A percentile compares a stretch with the other conserved stretches of the same genome.
Evolutionary conservation across 2,797 vertebrate species (phyloP).

Genomic region (Apogon talboti): DNA sequence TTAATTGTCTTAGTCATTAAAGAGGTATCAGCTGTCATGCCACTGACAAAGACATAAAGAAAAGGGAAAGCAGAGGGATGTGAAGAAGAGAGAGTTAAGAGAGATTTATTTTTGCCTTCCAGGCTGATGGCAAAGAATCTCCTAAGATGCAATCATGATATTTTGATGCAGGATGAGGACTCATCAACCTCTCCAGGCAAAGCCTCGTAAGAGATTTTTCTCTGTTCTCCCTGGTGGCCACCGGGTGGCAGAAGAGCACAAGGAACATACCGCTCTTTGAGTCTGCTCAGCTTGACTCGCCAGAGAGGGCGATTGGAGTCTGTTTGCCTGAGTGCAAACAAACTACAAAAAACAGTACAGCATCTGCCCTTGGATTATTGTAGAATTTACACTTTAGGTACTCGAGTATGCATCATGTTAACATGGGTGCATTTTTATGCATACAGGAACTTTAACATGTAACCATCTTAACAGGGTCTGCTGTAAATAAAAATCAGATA

Average conservation of each 20-base stretch:
- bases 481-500: too few relatives aligned
- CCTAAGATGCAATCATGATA: conserved; percentile 78
- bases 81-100: conserved; percentile 65
- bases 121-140: conserved; percentile 74
- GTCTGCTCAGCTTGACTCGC: conserved; percentile 40
- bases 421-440: conserved; percentile 38
- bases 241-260: conserved; percentile 87
- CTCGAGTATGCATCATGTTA: conserved; percentile 49
- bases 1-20: conserved; percentile 84
- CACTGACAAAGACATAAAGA: conserved; percentile 75
- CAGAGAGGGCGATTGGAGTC: conserved; percentile 37
- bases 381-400: conserved; percentile 51
- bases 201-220: conserved; percentile 44
- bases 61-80: conserved; percentile 58
- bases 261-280: conserved; percentile 68
- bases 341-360: conserved; percentile 45
- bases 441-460: conserved; percentile 26
- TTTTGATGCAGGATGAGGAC: conserved; percentile 77
- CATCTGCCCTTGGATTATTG: conserved; percentile 57
- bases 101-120: conserved; percentile 72
- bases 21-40: conserved; percentile 79
- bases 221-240: conserved; percentile 69
- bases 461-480: conserved; percentile 20
- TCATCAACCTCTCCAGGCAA: conserved; percentile 70
- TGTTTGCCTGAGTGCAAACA: conserved; percentile 37